These are phyloP conservation scores for Ecliptopera silaceata DNA, from an alignment of 2,888 invertebrate species.

Conservation along the genomic window DNA sequence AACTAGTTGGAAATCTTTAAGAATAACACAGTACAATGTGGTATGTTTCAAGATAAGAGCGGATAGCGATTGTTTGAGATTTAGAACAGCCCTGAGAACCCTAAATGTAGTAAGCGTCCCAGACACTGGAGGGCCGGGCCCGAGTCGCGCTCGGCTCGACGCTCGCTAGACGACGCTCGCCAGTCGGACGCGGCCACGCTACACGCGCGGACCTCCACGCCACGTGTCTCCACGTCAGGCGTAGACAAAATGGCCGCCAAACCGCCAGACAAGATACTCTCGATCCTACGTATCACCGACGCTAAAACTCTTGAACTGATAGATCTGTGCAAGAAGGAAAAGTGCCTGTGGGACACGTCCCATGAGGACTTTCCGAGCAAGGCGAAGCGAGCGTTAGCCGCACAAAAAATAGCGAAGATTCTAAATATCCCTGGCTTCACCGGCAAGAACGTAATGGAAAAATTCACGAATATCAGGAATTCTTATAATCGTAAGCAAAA, in stretches of 20 bases:
- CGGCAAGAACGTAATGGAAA: slow-evolving; percentile 53
- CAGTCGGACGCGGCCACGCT: slow-evolving; percentile 50
- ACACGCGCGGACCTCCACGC: slow-evolving; percentile 31
- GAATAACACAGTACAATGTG: too few relatives aligned
- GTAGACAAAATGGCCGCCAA: background rate
- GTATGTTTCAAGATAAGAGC: too few relatives aligned
- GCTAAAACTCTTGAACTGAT: slow-evolving; percentile 51
- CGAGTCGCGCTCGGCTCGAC: background rate
- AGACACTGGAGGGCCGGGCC: too few relatives aligned
- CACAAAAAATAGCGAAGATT: slow-evolving; percentile 48
- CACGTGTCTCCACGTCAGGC: slow-evolving; percentile 17
- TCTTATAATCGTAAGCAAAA: slow-evolving; percentile 63
- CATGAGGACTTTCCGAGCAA: slow-evolving; percentile 47
- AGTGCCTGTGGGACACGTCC: slow-evolving; percentile 55
- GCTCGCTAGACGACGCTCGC: slow-evolving; percentile 21
- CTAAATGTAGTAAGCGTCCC: too few relatives aligned
- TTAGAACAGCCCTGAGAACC: too few relatives aligned
- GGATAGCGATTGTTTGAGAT: too few relatives aligned
- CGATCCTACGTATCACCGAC: slow-evolving; percentile 47
- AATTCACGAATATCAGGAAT: slow-evolving; percentile 63
- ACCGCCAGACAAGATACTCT: slow-evolving; percentile 7
- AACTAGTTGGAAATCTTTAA: too few relatives aligned
- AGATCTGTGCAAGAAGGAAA: slow-evolving; percentile 49
- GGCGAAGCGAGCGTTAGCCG: slow-evolving; percentile 40
- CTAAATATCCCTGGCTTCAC: slow-evolving; percentile 54